Evolutionary conservation across 2,113 vertebrate species (phyloP), one percentile per base, ranked within the genome.

Genomic region (Trochalopteron elliotii): DNA sequence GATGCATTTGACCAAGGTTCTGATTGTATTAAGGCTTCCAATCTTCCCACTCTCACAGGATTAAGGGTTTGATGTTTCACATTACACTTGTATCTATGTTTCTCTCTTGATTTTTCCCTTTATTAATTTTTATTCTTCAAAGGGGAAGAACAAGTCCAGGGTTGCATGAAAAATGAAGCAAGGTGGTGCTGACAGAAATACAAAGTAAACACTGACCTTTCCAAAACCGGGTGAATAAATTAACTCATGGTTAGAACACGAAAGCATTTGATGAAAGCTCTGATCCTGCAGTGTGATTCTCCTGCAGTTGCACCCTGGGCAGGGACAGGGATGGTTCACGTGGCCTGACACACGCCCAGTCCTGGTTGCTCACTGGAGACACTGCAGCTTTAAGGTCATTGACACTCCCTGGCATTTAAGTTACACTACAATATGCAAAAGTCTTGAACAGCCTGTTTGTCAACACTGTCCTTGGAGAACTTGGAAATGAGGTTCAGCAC

Each of bases 401-500:
- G 96, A 98, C 91, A 97, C 97, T 98, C 97, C 97, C 98, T 98
- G 98, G 98, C 95, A 96, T 97, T 97, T 96, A 93, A 97, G 94
- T 97, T 97, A 98, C 94, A 96, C 96, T 97, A 96, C 95, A 96
- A 97, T 78, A 98, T 68, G 96, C 96, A 94, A 97, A 94, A 97
- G 97, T 97, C 97, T 97, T 90, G 93, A 97, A 97, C 71, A 68
- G 92, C 97, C 97, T 89, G 97, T 84, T 96, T 97, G 92, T 95
- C 98, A 97, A 96, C 95, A 77, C 95, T 91, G 96, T 97, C 96
- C 97, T 97, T 59, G 93, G 94, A 97, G 97, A 97, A 90, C 83
- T 94, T 83, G 96, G 94, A 98, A 96, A 97, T 93, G 97, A 98
- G 97, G 95, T 93, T 96, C 95, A 97, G 96, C 93, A 97, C 96